These are phyloP conservation scores for Sinocyclocheilus anophthalmus DNA, from an alignment of 2,113 vertebrate genomes.

Conservation along the genomic window DNA sequence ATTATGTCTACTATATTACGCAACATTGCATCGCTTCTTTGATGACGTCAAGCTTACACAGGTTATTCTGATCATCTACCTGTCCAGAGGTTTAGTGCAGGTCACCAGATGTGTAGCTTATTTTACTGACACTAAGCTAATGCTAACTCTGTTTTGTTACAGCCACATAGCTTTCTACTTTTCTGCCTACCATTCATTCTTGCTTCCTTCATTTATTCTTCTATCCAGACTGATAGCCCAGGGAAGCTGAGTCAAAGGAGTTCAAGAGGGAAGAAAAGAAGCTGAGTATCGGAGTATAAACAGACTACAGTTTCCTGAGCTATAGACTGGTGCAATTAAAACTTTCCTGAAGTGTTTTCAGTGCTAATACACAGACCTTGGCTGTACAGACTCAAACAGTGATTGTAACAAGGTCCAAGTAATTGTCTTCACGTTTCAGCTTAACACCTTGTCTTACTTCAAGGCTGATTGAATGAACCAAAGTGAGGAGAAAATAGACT, in stretches of 20 bases:
- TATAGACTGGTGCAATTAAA: not conserved
- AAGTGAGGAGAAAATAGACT: constrained; percentile 21
- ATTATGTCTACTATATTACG: constrained; percentile 24
- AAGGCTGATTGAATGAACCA: constrained; percentile 42
- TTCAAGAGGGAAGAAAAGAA: not conserved
- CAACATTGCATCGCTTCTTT: constrained; percentile 12
- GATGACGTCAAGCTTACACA: constrained; percentile 41
- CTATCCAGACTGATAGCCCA: not conserved
- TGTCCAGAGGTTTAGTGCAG: not conserved
- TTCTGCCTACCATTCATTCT: not conserved
- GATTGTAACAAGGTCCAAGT: constrained; percentile 19
- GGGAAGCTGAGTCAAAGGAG: not conserved
- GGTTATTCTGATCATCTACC: constrained; percentile 26
- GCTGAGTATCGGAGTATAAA: not conserved
- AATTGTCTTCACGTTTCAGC: constrained; percentile 25
- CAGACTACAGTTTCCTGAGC: not conserved
- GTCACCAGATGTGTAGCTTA: constrained; percentile 1
- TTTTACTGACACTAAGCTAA: too few species aligned
- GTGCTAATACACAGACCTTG: not conserved
- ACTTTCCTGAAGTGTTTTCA: constrained; percentile 9
- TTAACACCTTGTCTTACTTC: constrained; percentile 27
- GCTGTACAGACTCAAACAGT: not conserved
- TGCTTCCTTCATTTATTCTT: not conserved
- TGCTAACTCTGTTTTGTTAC: not conserved
- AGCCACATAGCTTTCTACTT: not conserved